These are phyloP conservation scores for Zenarchopterus dispar DNA, from an alignment of 2,797 vertebrate genomes.

Conservation along the genomic window DNA sequence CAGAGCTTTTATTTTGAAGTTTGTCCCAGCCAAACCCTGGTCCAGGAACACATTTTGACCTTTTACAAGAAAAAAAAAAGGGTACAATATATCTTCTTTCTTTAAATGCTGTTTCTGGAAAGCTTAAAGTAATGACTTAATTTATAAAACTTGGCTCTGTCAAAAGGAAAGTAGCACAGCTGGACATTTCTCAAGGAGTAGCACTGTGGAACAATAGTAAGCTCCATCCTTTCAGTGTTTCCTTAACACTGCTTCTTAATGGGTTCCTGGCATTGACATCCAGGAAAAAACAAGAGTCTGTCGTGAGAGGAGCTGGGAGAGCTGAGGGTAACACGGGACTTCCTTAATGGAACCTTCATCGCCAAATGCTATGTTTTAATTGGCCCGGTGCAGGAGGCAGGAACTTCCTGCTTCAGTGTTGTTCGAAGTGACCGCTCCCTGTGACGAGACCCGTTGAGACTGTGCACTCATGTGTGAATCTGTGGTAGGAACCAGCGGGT, in stretches of 20 bases:
- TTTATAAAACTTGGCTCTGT: constrained; percentile 6
- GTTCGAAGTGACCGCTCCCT: constrained; percentile 66
- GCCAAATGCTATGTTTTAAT: constrained; percentile 47
- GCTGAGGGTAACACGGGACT: constrained; percentile 66
- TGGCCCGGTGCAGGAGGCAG: constrained; percentile 70
- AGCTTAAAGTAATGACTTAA: constrained; percentile 2
- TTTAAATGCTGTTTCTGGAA: too few relatives aligned
- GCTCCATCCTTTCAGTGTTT: constrained; percentile 76
- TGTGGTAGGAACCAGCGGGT: not conserved
- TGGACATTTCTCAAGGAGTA: constrained; percentile 55
- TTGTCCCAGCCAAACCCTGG: too few relatives aligned
- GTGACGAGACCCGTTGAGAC: constrained; percentile 15
- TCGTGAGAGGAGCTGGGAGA: constrained; percentile 58
- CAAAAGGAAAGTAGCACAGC: constrained; percentile 32
- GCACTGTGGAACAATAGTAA: constrained; percentile 61
- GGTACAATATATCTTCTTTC: too few relatives aligned
- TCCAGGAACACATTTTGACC: too few relatives aligned
- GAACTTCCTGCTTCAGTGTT: constrained; percentile 64
- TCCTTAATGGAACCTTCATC: constrained; percentile 73
- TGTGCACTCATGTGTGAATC: not conserved
- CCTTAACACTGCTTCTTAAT: constrained; percentile 67
- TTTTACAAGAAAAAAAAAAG: too few relatives aligned
- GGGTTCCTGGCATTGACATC: constrained; percentile 78
- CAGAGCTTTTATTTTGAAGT: too few relatives aligned
- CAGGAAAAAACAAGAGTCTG: constrained; percentile 78